Conservation (phyloP, 2,888 invertebrate species). For the Octodonta nipae region DNA sequence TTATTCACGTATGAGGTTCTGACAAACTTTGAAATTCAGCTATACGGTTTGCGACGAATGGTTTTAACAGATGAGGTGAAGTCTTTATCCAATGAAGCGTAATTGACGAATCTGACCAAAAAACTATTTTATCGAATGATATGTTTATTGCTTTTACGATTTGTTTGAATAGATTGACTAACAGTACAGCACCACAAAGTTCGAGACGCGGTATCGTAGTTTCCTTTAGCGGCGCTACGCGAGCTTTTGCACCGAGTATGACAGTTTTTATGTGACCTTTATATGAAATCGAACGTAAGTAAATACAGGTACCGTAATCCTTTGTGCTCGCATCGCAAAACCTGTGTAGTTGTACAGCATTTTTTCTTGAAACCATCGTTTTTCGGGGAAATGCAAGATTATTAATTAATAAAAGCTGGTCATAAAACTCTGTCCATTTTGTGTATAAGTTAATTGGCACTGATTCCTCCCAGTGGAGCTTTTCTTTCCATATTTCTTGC, state of each 20-base stretch:
- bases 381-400: constrained; percentile 4
- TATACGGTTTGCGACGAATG: constrained; percentile 5
- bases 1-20: not conserved
- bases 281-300: constrained; percentile 2
- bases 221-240: constrained; percentile 11
- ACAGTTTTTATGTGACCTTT: constrained; percentile 3
- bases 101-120: constrained; percentile 11
- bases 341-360: constrained; percentile 7
- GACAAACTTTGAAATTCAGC: not conserved
- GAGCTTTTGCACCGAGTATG: constrained; percentile 10
- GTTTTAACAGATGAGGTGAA: constrained; percentile 5
- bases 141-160: constrained; percentile 4
- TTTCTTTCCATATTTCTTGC: not conserved
- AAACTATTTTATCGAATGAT: constrained; percentile 4
- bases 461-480: not conserved
- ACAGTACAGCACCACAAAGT: constrained; percentile 10
- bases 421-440: not conserved
- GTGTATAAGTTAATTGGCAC: not conserved
- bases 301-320: constrained; percentile 11
- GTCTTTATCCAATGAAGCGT: constrained; percentile 8
- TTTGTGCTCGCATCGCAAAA: constrained; percentile 9
- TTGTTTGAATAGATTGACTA: constrained; percentile 7
- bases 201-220: constrained; percentile 10
- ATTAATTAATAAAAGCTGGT: not conserved
- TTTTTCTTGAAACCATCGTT: not conserved